Evolutionary conservation across 1,140 invertebrate genomes (phyloP).

Genomic region (Phocides pigmalion): DNA sequence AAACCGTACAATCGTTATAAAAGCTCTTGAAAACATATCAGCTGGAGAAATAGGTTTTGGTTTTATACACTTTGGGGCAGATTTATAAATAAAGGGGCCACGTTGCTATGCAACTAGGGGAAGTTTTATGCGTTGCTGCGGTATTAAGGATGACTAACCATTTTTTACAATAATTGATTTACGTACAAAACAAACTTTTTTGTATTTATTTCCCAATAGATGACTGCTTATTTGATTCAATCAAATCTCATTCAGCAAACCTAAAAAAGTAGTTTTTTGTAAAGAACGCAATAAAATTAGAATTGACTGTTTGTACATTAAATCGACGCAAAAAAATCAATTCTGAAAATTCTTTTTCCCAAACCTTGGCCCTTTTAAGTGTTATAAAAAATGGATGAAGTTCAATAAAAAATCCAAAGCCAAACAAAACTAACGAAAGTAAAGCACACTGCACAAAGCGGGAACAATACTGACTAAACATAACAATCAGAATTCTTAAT

Average conservation of each 20-base stretch:
- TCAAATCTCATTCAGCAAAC: background rate
- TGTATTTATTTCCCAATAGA: too few species aligned
- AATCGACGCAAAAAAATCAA: too few species aligned
- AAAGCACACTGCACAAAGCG: too few species aligned
- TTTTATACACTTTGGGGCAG: conserved; percentile 7
- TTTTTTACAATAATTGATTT: background rate
- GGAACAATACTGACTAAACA: too few species aligned
- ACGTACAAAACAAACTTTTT: background rate
- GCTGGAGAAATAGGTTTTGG: background rate
- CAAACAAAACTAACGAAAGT: too few species aligned
- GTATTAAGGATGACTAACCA: background rate
- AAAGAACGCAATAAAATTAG: too few species aligned
- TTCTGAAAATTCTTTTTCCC: too few species aligned
- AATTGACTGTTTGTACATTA: too few species aligned
- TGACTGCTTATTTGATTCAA: background rate
- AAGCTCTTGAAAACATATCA: background rate
- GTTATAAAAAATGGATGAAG: too few species aligned
- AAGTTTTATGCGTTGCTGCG: background rate
- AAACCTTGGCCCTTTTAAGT: too few species aligned
- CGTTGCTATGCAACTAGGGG: background rate
- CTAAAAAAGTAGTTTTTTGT: background rate
- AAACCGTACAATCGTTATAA: background rate
- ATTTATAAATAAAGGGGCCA: conserved; percentile 2
- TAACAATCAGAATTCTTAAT: too few species aligned
- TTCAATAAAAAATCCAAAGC: too few species aligned